A percentile compares a stretch with the other conserved stretches of the same genome.
Conservation (phyloP, 2,797 vertebrate species). For the Propithecus deckenii region DNA sequence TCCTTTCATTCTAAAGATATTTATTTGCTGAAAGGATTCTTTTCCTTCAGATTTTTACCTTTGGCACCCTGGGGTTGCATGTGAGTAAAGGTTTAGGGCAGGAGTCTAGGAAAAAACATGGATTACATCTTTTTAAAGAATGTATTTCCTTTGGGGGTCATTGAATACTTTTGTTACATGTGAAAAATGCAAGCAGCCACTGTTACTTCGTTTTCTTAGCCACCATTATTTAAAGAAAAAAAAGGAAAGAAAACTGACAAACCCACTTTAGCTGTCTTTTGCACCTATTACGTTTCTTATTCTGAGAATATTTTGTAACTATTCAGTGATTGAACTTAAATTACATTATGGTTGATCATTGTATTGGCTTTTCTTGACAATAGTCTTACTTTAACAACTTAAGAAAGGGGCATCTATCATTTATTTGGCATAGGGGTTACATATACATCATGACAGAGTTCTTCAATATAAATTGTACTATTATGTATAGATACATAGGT, state of each 20-base stretch:
- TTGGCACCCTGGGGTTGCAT: slow-evolving; percentile 55
- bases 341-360: slow-evolving; percentile 56
- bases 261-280: slow-evolving; percentile 74
- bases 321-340: slow-evolving; percentile 64
- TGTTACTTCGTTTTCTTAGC: slow-evolving; percentile 57
- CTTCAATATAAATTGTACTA: background rate
- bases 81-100: slow-evolving; percentile 23
- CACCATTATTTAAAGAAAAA: slow-evolving; percentile 2
- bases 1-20: slow-evolving; percentile 36
- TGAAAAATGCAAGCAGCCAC: slow-evolving; percentile 56
- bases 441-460: background rate
- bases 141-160: slow-evolving; percentile 1
- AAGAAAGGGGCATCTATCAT: background rate
- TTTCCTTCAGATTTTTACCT: slow-evolving; percentile 64
- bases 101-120: slow-evolving; percentile 12
- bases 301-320: slow-evolving; percentile 68
- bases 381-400: slow-evolving; percentile 67
- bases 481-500: background rate
- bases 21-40: slow-evolving; percentile 53
- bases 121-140: slow-evolving; percentile 17
- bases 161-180: slow-evolving; percentile 29
- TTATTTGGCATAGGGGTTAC: background rate
- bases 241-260: slow-evolving; percentile 61
- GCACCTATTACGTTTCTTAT: slow-evolving; percentile 76
- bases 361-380: slow-evolving; percentile 76